Evolutionary conservation across 2,888 invertebrate genomes (phyloP), one percentile per base, ranked within the genome.

Genomic region (Eristalis tenax): DNA sequence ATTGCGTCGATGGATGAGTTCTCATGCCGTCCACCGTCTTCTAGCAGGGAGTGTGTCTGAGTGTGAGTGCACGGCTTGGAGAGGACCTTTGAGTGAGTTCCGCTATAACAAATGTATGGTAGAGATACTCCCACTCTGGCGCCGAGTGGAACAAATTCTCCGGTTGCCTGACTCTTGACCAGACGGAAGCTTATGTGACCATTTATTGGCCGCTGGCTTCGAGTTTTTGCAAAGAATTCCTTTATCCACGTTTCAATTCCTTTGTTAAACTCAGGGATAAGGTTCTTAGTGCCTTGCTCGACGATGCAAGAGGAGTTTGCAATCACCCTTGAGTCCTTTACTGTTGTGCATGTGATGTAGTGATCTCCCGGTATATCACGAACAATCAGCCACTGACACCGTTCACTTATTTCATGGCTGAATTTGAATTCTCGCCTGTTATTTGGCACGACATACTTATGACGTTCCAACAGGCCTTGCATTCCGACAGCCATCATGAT

Each of bases 131-230:
- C 97, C 10, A 97, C 95, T 18, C 96, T 94, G 65, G 96, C 96
- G 22, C 96, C 96, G 38, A 96, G 91, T 0, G 95, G 95, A 43
- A 96, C 92, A 66, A 96, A 91, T 90, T 95, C 92, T 88, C 95
- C 93, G 4, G 94, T 93, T 11, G 94, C 94, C 84, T 95, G 95
- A 70, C 95, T 94, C 43, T 95, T 94, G 15, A 96, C 96, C 81
- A 97, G 94, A 88, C 96, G 94, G 91, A 97, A 97, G 89, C 96
- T 96, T 15, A 97, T 94, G 91, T 97, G 97, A 0, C 97, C 97
- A 68, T 95, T 96, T 91, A 97, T 95, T 8, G 95, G 95, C 61
- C 95, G 94, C 75, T 95, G 94, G 77, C 95, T 94, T 40, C 95
- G 94, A 59, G 96, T 93, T 90, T 95, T 95, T 40, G 94, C 93